These are phyloP conservation scores for Dinothrombium tinctorium DNA, from an alignment of 1,140 invertebrate species.

Conservation along the genomic window DNA sequence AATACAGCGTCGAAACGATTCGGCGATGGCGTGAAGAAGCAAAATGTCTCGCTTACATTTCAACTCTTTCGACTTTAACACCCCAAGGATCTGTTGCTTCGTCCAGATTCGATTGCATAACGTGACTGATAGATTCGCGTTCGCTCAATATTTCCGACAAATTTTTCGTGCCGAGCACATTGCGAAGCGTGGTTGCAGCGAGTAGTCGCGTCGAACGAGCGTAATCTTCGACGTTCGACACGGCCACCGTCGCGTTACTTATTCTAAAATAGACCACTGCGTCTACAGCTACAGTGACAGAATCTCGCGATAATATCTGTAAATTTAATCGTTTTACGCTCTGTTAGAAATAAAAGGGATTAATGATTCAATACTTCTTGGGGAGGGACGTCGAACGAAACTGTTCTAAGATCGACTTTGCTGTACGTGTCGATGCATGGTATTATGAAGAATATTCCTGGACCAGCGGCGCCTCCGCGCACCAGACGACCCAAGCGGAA, in stretches of 20 bases:
- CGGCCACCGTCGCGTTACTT: slow-evolving; percentile 32
- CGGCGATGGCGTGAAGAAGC: too few species aligned
- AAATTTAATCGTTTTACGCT: slow-evolving; percentile 8
- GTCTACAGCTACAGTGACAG: slow-evolving; percentile 65
- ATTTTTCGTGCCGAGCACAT: slow-evolving; percentile 30
- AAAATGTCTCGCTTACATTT: slow-evolving; percentile 25
- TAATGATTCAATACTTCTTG: slow-evolving; percentile 21
- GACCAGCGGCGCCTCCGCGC: slow-evolving; percentile 61
- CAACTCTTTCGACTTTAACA: slow-evolving; percentile 35
- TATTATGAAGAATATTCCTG: slow-evolving; percentile 28
- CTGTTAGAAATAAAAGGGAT: neutral
- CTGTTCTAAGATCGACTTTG: slow-evolving; percentile 30
- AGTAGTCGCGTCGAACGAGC: slow-evolving; percentile 21
- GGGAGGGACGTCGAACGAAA: slow-evolving; percentile 34
- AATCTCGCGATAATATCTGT: slow-evolving; percentile 53
- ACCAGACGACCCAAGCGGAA: slow-evolving; percentile 59
- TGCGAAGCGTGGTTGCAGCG: slow-evolving; percentile 25
- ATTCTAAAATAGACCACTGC: slow-evolving; percentile 39
- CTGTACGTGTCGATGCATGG: slow-evolving; percentile 30
- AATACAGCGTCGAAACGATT: too few species aligned
- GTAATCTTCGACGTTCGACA: slow-evolving; percentile 34
- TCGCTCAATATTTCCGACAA: slow-evolving; percentile 29
- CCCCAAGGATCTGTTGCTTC: slow-evolving; percentile 36
- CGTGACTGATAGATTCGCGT: slow-evolving; percentile 27
- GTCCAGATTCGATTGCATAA: slow-evolving; percentile 27